A percentile compares a stretch with the other conserved stretches of the same genome.
Evolutionary conservation across 2,888 invertebrate genomes (phyloP).

Genomic region (Apocheima hispidaria): DNA sequence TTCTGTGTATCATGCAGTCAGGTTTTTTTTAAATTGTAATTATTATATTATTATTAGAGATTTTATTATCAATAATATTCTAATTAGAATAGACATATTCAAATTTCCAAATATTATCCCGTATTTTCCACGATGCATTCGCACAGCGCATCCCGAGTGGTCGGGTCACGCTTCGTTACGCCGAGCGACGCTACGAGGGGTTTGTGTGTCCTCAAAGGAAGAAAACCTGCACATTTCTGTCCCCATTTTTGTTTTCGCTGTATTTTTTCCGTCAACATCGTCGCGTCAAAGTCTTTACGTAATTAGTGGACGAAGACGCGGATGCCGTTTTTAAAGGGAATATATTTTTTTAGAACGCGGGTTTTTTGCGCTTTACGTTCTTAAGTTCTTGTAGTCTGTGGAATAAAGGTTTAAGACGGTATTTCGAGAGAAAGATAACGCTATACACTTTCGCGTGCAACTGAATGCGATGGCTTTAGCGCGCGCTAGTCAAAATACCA

Average conservation of each 20-base stretch:
- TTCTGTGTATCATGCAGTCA: no score
- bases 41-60: no score
- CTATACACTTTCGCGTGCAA: no score
- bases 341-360: constrained; percentile 13
- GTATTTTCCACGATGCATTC: constrained; percentile 43
- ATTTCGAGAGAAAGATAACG: no score
- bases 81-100: no score
- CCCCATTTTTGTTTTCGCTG: constrained; percentile 45
- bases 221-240: constrained; percentile 69
- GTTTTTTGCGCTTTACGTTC: not conserved
- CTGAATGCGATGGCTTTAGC: no score
- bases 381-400: no score
- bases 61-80: no score
- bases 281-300: constrained; percentile 48
- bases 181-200: constrained; percentile 61
- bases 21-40: no score
- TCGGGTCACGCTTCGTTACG: constrained; percentile 74
- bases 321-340: constrained; percentile 19
- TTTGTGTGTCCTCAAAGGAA: constrained; percentile 72
- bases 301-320: constrained; percentile 53
- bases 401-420: no score
- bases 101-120: constrained; percentile 6
- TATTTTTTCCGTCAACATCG: constrained; percentile 52
- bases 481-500: no score
- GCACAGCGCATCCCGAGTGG: constrained; percentile 66